Evolutionary conservation across 2,888 invertebrate genomes (phyloP).

Genomic region (Embidobia sp.): DNA sequence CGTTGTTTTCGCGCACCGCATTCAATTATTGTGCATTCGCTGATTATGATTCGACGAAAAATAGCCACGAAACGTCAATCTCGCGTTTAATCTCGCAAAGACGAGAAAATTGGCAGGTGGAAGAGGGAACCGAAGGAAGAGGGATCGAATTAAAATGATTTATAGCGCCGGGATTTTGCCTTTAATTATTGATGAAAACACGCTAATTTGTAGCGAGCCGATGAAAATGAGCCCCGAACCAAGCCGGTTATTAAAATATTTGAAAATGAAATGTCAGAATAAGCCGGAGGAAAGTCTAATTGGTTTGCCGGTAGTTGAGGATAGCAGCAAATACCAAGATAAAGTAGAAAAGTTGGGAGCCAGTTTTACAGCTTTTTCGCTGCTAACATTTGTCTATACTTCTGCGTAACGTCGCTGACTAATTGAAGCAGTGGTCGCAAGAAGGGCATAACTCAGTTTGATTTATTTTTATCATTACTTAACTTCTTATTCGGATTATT

Average conservation of each 20-base stretch:
- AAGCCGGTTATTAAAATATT: conserved; percentile 45
- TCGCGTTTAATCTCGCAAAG: too few species aligned
- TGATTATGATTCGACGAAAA: too few species aligned
- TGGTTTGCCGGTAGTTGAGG: conserved; percentile 46
- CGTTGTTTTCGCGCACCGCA: too few species aligned
- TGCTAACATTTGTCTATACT: conserved; percentile 60
- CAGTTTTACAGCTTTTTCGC: conserved; percentile 54
- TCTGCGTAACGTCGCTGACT: conserved; percentile 52
- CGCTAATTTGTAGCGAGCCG: conserved; percentile 27
- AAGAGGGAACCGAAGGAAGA: conserved; percentile 5
- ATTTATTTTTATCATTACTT: conserved; percentile 54
- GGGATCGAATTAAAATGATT: conserved; percentile 24
- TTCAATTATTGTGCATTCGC: too few species aligned
- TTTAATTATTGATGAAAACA: conserved; percentile 49
- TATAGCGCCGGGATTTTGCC: conserved; percentile 8
- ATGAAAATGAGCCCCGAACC: conserved; percentile 16
- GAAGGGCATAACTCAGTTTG: conserved; percentile 30
- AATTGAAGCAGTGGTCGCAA: conserved; percentile 42
- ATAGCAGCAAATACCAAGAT: conserved; percentile 60
- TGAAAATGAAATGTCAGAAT: conserved; percentile 57
- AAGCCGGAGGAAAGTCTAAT: conserved; percentile 59
- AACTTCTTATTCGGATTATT: conserved; percentile 10
- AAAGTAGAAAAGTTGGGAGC: conserved; percentile 58
- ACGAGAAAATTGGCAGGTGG: too few species aligned
- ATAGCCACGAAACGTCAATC: too few species aligned